phyloP scores from a whole-genome alignment of 2,113 vertebrate genomes.

The Hystrix brachyura region DNA sequence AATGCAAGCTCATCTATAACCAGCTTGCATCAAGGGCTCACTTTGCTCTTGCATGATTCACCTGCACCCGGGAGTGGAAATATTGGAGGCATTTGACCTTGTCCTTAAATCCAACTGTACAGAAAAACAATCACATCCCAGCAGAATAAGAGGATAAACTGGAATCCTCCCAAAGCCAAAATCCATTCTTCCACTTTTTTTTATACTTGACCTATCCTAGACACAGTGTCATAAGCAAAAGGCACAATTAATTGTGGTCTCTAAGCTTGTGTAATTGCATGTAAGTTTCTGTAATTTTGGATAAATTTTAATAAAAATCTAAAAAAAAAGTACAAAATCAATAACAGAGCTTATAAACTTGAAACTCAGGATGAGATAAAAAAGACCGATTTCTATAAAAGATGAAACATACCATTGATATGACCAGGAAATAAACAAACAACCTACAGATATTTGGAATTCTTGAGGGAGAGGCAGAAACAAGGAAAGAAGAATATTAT shows the following conservation, averaged over 20 bases:
- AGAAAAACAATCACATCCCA: constrained; percentile 11
- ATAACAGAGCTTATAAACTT: background rate
- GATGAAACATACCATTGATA: background rate
- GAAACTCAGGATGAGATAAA: background rate
- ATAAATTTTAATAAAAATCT: no score
- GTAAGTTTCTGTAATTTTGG: no score
- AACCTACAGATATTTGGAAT: background rate
- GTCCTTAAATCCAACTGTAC: background rate
- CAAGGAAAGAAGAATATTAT: background rate
- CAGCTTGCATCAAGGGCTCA: background rate
- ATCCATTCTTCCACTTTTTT: background rate
- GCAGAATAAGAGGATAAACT: background rate
- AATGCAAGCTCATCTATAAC: background rate
- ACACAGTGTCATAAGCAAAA: background rate
- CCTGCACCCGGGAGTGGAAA: background rate
- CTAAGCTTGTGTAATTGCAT: no score
- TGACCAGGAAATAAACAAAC: background rate
- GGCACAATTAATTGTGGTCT: no score
- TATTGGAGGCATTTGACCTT: background rate
- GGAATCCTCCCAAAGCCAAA: background rate
- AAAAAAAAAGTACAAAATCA: background rate
- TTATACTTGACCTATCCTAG: background rate
- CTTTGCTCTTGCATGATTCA: background rate
- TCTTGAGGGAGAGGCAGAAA: background rate
- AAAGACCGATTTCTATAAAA: background rate